Conservation (phyloP, 2,888 invertebrate genomes). For the Sinopyrophorus schimmeli region DNA sequence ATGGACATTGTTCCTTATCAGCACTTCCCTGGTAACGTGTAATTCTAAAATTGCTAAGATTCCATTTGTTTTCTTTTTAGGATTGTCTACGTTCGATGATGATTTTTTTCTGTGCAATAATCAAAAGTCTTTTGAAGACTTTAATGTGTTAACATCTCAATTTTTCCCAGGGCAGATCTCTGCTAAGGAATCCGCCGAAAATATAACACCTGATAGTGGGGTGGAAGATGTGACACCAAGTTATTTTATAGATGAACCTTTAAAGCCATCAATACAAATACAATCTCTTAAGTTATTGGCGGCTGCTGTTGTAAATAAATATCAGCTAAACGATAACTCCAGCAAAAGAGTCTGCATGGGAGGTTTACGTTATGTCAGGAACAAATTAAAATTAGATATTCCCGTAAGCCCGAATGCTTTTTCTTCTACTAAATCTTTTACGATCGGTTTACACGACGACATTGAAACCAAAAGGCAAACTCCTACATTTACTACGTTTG, state of each 20-base stretch:
- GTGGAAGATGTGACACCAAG: conserved; percentile 65
- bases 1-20: no score
- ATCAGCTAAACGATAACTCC: conserved; percentile 24
- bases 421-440: conserved; percentile 47
- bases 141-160: conserved; percentile 63
- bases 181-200: conserved; percentile 45
- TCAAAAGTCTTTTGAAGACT: conserved; percentile 69
- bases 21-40: conserved; percentile 6
- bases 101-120: conserved; percentile 77
- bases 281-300: conserved; percentile 48
- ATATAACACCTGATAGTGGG: conserved; percentile 66
- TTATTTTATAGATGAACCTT: conserved; percentile 39
- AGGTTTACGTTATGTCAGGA: conserved; percentile 72
- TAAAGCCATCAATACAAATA: conserved; percentile 33
- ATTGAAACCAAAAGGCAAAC: conserved; percentile 55
- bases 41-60: neutral
- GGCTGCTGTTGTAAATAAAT: conserved; percentile 44
- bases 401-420: conserved; percentile 61
- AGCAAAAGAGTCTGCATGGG: conserved; percentile 57
- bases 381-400: conserved; percentile 71
- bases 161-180: conserved; percentile 67
- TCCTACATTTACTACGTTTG: conserved; percentile 65
- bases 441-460: conserved; percentile 57
- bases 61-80: conserved; percentile 42
- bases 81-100: conserved; percentile 59